Percentiles rank a stretch among this genome's conserved stretches.
Conservation (phyloP, 2,888 invertebrate species). For the Ennomos erosarius region DNA sequence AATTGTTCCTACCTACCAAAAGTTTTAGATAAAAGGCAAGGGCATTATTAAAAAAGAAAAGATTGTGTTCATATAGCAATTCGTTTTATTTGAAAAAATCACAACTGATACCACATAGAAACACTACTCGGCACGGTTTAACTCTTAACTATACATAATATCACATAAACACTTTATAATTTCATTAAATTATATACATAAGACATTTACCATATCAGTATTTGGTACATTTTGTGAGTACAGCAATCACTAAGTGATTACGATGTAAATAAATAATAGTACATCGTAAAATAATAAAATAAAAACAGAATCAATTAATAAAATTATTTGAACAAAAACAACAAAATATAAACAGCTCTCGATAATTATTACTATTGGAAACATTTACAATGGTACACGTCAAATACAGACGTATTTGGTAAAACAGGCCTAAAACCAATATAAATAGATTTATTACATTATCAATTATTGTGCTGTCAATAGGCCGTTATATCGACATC, state of each 20-base stretch:
- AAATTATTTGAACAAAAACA: slow-evolving; percentile 26
- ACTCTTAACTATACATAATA: slow-evolving; percentile 84
- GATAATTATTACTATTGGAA: slow-evolving; percentile 13
- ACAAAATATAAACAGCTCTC: slow-evolving; percentile 20
- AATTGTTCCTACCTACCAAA: too few species aligned
- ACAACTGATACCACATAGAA: slow-evolving; percentile 85
- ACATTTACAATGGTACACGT: slow-evolving; percentile 17
- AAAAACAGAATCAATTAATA: slow-evolving; percentile 29
- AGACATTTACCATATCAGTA: slow-evolving; percentile 54
- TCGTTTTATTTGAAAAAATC: slow-evolving; percentile 82
- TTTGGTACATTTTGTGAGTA: slow-evolving; percentile 72
- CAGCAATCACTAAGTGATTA: slow-evolving; percentile 63
- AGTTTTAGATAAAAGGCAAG: too few species aligned
- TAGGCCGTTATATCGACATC: too few species aligned
- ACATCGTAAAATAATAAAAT: slow-evolving; percentile 30
- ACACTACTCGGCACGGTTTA: slow-evolving; percentile 85
- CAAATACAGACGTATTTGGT: slow-evolving; percentile 3
- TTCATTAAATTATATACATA: slow-evolving; percentile 80
- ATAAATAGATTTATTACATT: too few species aligned
- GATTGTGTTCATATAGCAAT: slow-evolving; percentile 65
- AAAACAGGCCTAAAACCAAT: neutral
- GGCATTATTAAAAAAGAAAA: slow-evolving; percentile 15
- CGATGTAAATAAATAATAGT: slow-evolving; percentile 46
- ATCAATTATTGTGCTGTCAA: too few species aligned
- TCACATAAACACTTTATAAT: slow-evolving; percentile 84